Evolutionary conservation across 2,113 vertebrate species (phyloP).

Genomic region (Microtus pennsylvanicus): DNA sequence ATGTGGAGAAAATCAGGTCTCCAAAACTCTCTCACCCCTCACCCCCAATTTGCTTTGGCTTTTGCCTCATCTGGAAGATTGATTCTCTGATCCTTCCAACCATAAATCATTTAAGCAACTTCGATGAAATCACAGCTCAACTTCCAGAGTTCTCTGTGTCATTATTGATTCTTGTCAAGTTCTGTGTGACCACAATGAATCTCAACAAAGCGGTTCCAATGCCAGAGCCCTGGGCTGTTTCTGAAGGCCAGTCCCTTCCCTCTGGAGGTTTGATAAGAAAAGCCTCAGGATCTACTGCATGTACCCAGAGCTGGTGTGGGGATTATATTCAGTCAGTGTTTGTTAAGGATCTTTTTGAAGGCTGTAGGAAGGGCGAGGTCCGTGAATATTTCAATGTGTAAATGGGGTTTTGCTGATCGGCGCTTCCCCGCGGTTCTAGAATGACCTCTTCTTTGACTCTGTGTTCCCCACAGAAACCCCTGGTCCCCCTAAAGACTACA

Average conservation of each 20-base stretch:
- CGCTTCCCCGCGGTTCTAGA: neutral
- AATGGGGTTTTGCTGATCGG: neutral
- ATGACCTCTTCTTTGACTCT: neutral
- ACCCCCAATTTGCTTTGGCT: constrained; percentile 50
- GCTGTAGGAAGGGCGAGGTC: neutral
- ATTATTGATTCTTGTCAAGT: constrained; percentile 66
- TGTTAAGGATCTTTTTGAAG: constrained; percentile 50
- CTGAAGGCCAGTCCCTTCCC: constrained; percentile 56
- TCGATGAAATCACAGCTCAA: constrained; percentile 69
- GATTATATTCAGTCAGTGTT: constrained; percentile 56
- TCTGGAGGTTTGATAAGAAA: constrained; percentile 61
- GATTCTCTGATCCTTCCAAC: constrained; percentile 75
- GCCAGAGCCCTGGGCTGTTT: constrained; percentile 66
- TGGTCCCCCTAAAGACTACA: neutral
- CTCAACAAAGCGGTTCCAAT: constrained; percentile 56
- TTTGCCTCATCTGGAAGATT: constrained; percentile 65
- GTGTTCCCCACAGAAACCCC: neutral
- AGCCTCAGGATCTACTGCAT: constrained; percentile 28
- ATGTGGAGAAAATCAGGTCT: constrained; percentile 26
- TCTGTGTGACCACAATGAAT: constrained; percentile 43
- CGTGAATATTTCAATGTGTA: constrained; percentile 34
- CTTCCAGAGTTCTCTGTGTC: constrained; percentile 60
- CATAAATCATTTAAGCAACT: constrained; percentile 78
- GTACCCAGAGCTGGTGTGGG: neutral
- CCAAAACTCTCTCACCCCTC: neutral